Percentiles rank a stretch among this genome's conserved stretches.
These are phyloP conservation scores for Hormiphora californensis DNA, from an alignment of 37 sponge, comb jelly and placozoan species.

Conservation along the genomic window DNA sequence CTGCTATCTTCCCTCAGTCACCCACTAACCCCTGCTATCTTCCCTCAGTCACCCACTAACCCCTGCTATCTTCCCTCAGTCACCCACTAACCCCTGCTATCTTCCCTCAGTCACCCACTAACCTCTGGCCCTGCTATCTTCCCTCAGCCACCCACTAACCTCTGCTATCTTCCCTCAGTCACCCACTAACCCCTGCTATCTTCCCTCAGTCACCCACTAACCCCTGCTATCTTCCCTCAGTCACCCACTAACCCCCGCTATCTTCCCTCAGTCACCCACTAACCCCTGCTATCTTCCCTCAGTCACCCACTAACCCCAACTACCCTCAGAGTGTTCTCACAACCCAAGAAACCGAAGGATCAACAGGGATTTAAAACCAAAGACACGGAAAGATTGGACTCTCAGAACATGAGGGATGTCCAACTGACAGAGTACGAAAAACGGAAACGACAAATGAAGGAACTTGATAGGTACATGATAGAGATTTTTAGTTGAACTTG, in stretches of 20 bases:
- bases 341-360: conserved; percentile 12
- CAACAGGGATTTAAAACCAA: neutral
- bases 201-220: too few relatives aligned
- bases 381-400: neutral
- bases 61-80: too few relatives aligned
- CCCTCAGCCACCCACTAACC: too few relatives aligned
- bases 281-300: neutral
- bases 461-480: conserved; percentile 8
- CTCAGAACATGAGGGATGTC: conserved; percentile 50
- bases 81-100: neutral
- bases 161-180: neutral
- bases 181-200: neutral
- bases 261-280: too few relatives aligned
- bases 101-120: neutral
- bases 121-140: too few relatives aligned
- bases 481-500: neutral
- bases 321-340: too few relatives aligned
- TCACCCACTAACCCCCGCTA: neutral
- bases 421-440: conserved; percentile 45
- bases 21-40: neutral
- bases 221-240: neutral
- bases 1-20: too few relatives aligned
- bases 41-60: neutral
- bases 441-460: conserved; percentile 39
- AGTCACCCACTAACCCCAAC: neutral